A percentile compares a stretch with the other conserved stretches of the same genome.
Evolutionary conservation across 2,888 invertebrate genomes (phyloP).

Genomic region (Pinctada fucata): DNA sequence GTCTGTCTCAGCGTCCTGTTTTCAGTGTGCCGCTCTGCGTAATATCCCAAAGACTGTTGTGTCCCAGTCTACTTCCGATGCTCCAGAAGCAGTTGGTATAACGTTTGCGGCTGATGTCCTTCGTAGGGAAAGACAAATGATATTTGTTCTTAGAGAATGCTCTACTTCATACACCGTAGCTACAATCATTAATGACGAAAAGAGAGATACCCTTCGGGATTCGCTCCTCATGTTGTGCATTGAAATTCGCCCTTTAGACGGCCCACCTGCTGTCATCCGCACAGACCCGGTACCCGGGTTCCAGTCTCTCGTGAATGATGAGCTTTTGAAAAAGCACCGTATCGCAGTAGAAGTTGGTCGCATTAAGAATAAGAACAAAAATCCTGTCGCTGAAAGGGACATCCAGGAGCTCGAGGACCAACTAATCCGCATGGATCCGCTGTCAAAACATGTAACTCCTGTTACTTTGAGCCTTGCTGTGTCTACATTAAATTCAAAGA

Average conservation of each 20-base stretch:
- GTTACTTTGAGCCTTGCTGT: neutral
- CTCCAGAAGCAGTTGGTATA: too few species aligned
- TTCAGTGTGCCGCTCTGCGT: too few species aligned
- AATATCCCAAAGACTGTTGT: too few species aligned
- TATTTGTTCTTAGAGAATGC: too few species aligned
- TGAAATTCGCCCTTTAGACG: constrained; percentile 13
- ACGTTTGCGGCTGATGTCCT: too few species aligned
- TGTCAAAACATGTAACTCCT: neutral
- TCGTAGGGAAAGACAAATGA: too few species aligned
- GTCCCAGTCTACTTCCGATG: too few species aligned
- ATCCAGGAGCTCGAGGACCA: constrained; percentile 8
- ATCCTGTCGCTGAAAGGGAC: constrained; percentile 5
- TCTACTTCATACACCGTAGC: too few species aligned
- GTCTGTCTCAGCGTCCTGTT: too few species aligned
- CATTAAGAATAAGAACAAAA: constrained; percentile 23
- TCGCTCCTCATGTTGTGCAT: neutral
- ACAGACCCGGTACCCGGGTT: constrained; percentile 19
- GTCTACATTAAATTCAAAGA: neutral
- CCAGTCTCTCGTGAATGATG: neutral
- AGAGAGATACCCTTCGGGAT: too few species aligned
- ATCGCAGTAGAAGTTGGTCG: neutral
- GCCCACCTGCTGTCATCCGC: constrained; percentile 7
- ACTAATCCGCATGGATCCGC: neutral
- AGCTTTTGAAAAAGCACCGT: neutral
- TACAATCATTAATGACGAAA: too few species aligned